phyloP scores from a whole-genome alignment of 64 coral and sea anemone genomes.

The Pocillopora verrucosa region DNA sequence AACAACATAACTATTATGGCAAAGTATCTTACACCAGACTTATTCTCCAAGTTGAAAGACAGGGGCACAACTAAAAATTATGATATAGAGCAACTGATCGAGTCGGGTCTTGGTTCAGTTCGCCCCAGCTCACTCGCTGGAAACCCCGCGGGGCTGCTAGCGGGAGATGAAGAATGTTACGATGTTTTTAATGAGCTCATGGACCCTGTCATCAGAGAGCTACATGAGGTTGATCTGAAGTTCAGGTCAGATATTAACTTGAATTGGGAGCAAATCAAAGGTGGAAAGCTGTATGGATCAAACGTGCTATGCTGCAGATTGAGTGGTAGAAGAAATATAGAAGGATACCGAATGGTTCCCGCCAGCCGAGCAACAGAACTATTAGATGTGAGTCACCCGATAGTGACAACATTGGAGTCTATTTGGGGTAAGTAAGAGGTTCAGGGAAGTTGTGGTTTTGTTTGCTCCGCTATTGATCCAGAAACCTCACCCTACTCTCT shows the following conservation, averaged over 20 bases:
- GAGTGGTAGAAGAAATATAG: slow-evolving; percentile 22
- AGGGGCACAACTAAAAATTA: not conserved
- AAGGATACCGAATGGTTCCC: not conserved
- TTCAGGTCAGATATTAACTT: not conserved
- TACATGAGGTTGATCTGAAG: not conserved
- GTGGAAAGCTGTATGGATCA: not conserved
- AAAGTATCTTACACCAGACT: not conserved
- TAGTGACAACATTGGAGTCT: not conserved
- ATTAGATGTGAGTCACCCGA: not conserved
- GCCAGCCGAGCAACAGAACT: not conserved
- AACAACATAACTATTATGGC: slow-evolving; percentile 1
- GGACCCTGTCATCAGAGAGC: slow-evolving; percentile 21
- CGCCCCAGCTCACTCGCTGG: too few species aligned
- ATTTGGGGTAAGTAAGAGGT: slow-evolving; percentile 40
- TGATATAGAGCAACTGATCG: not conserved
- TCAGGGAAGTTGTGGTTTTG: too few species aligned
- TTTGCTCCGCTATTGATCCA: not conserved
- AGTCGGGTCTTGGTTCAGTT: not conserved
- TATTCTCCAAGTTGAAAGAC: slow-evolving; percentile 4
- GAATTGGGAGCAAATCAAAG: slow-evolving; percentile 36
- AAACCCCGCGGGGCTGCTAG: slow-evolving; percentile 5
- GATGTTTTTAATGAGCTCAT: slow-evolving; percentile 41
- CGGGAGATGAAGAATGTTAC: slow-evolving; percentile 55
- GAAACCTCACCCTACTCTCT: too few species aligned
- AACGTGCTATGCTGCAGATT: slow-evolving; percentile 4